These are phyloP conservation scores for Corythaixoides concolor DNA, from an alignment of 2,113 vertebrate genomes.

Conservation along the genomic window DNA sequence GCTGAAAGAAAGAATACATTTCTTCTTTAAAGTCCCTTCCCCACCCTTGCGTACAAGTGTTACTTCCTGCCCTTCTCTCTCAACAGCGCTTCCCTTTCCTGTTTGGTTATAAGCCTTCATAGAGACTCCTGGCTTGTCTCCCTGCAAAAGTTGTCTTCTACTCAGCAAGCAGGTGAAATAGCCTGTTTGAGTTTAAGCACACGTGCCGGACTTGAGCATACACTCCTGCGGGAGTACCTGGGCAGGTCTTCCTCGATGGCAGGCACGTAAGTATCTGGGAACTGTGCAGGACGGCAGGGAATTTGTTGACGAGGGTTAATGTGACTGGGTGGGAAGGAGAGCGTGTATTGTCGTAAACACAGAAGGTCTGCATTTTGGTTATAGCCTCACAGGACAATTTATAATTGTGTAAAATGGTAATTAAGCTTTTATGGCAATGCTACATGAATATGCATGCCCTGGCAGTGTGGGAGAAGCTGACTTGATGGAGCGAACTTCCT, in stretches of 20 bases:
- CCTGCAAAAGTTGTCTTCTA: slow-evolving; percentile 29
- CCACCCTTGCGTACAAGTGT: not conserved
- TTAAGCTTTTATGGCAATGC: not conserved
- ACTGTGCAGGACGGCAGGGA: not conserved
- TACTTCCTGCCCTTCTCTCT: slow-evolving; percentile 67
- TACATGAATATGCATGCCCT: not conserved
- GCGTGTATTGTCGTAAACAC: not conserved
- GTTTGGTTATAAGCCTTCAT: slow-evolving; percentile 44
- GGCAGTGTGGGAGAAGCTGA: not conserved
- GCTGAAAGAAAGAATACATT: slow-evolving; percentile 16
- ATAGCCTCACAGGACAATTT: not conserved
- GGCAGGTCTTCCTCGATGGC: slow-evolving; percentile 41
- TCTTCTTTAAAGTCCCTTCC: slow-evolving; percentile 30
- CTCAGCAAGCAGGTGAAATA: slow-evolving; percentile 19
- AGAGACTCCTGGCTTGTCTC: slow-evolving; percentile 8
- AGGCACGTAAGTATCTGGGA: slow-evolving; percentile 57
- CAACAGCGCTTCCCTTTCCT: slow-evolving; percentile 71
- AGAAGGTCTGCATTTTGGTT: not conserved
- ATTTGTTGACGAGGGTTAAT: not conserved
- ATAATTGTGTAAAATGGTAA: not conserved
- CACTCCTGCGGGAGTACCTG: not conserved
- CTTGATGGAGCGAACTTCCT: not conserved
- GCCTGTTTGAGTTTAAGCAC: not conserved
- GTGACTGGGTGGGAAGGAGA: not conserved
- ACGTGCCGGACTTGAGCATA: not conserved